Evolutionary conservation across 2,113 vertebrate genomes (phyloP), one percentile per base, ranked within the genome.

Genomic region (Verasper variegatus): DNA sequence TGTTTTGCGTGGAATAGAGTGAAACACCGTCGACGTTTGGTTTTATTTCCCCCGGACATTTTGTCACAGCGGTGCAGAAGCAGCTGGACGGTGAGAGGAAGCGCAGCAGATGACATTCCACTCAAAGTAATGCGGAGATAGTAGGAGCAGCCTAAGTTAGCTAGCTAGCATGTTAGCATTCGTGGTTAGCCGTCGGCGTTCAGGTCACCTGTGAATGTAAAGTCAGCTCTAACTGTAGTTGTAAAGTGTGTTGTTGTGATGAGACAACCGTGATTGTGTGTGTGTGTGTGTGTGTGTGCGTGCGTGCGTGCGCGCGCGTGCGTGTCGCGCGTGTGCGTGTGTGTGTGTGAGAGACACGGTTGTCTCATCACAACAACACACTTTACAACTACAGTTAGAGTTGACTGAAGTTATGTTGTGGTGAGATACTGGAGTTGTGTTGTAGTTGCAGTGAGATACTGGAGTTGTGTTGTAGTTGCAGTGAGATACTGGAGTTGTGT

Each of bases 151-250:
- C 24, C 24, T 21, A 64, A 63, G 60, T 85, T 70, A 70, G 86
- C 88, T 74, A 59, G 86, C 59, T 88, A 85, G 86, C 84, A 63
- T 27, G 74, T 63, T 90, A 90, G 90, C 81, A 78, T 85, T 11
- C 24, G 18, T 51, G 57, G 27, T 55, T 84, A 81, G 68, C 83
- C 61, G 40, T 42, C 40, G 40, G 40, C 40, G 40, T 60, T 17
- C 10, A 40, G 68, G 20, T 66, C 57, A 37, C 68, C 21, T 70
- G 12, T 55, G 14, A 24, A 4, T 17, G 7, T 24, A 52, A 26
- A 13, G 21, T 21, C 8, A 72, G 42, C 21, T 55, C 20, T 31
- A 9, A 6, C 14, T 3, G 10, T 5, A 45, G 40, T 24, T 2
- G 20, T 15, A 15, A 20, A 21, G 24, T n/a, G 4, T 31, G 5